Percentiles rank a stretch among this genome's conserved stretches.
Conservation (phyloP, 1,140 invertebrate genomes). For the Coenobita brevimanus region DNA sequence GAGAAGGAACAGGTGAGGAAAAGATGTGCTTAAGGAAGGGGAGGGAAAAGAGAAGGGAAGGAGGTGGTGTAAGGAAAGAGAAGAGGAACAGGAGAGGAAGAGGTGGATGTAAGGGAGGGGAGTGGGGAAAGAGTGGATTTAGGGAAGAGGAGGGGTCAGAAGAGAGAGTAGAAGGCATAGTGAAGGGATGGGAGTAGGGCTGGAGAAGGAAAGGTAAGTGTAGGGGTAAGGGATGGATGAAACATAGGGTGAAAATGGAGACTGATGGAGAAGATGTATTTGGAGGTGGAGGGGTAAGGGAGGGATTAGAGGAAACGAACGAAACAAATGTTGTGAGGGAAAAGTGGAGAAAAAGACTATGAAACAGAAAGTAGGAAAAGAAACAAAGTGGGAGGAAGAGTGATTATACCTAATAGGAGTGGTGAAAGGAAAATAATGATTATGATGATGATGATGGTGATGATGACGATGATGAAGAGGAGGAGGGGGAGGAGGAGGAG, state of each 20-base stretch:
- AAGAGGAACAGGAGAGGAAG: conserved; percentile 13
- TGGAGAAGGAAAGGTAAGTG: background rate
- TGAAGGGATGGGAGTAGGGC: background rate
- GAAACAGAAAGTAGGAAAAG: background rate
- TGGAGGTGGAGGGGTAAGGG: background rate
- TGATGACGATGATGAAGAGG: background rate
- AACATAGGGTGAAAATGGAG: background rate
- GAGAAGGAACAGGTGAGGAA: background rate
- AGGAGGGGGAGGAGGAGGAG: no score
- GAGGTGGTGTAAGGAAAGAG: background rate
- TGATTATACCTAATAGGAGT: background rate
- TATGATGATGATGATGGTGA: background rate
- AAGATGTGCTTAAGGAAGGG: background rate
- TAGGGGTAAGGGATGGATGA: background rate
- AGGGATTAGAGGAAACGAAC: background rate
- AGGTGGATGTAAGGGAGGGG: background rate
- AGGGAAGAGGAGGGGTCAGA: background rate
- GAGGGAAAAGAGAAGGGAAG: background rate
- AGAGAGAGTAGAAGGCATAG: background rate
- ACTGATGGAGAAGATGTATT: no score
- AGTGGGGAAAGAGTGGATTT: background rate
- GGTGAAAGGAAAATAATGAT: background rate
- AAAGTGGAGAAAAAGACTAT: background rate
- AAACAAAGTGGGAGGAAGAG: background rate
- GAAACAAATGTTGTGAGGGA: background rate